Evolutionary conservation across 2,888 invertebrate genomes (phyloP), one percentile per base, ranked within the genome.

Genomic region (Litoditis marina): DNA sequence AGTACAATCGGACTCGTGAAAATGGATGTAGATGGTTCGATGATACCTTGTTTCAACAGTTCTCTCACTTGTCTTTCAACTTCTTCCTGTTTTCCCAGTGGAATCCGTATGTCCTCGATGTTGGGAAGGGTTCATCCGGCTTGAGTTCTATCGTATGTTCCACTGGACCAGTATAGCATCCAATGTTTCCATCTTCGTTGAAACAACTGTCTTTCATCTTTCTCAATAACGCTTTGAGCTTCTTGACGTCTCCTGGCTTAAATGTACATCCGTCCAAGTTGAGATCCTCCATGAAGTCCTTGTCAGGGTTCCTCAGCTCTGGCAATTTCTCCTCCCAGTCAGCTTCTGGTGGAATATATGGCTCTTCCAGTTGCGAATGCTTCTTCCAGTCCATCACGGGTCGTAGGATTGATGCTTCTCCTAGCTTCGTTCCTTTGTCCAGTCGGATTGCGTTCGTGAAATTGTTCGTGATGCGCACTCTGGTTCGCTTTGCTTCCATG

Each of bases 141-240:
- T 52, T 16, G 13, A 68, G 51, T 6, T 39, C 46, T 27, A 68
- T 68, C 2, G 2, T 27, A 46, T 68, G 68, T 27, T 63, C 47
- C 4, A 66, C 39, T 30, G 59, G 60, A 25, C 68, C 66, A 1
- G 13, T 60, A 58, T 60, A 68, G 1, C 28, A 6, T 46, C 68
- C 68, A 22, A 68, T 59, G 13, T 63, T 22, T 13, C 57, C 58
- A 25, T 68, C 66, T n/a, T 63, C 63, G 46, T 65, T 66, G 57
- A 55, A 65, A 51, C 65, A 65, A 13, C 57, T 60, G 7, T 54
- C 28, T 11, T 39, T 16, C 13, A 56, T 11, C 1, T n/a, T 34
- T n/a, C n/a, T 7, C 30, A 68, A 60, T 13, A 66, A 31, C 7
- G 36, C 19, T 27, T 28, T 52, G 32, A 67, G 31, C 28, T 36